These are phyloP conservation scores for Nilaparvata lugens DNA, from an alignment of 1,140 invertebrate genomes.

Conservation along the genomic window DNA sequence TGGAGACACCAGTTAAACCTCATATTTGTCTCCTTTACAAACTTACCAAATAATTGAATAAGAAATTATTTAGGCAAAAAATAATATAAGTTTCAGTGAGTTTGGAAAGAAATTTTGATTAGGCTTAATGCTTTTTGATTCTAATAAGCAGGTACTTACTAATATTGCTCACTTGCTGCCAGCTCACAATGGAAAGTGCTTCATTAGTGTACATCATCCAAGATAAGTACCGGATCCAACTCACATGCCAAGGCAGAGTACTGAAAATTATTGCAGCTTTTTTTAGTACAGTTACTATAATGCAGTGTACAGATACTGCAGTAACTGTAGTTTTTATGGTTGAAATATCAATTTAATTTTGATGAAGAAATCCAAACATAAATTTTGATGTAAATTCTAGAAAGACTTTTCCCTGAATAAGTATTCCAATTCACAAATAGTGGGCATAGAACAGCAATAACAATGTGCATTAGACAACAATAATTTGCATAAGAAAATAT, in stretches of 20 bases:
- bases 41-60: neutral
- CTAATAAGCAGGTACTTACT: conserved; percentile 51
- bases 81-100: too few relatives aligned
- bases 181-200: conserved; percentile 71
- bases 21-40: too few relatives aligned
- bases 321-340: too few relatives aligned
- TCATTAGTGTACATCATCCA: conserved; percentile 92
- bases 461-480: too few relatives aligned
- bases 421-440: too few relatives aligned
- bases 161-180: conserved; percentile 65
- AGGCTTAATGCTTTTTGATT: too few relatives aligned
- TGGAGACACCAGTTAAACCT: too few relatives aligned
- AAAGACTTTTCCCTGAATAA: neutral
- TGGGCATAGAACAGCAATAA: too few relatives aligned
- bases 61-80: neutral
- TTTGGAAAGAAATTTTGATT: neutral
- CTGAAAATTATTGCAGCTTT: conserved; percentile 38
- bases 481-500: too few relatives aligned
- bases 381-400: neutral
- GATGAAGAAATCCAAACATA: neutral
- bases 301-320: too few relatives aligned
- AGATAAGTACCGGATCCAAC: conserved; percentile 81
- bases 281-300: too few relatives aligned
- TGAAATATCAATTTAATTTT: neutral
- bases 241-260: conserved; percentile 64